These are phyloP conservation scores for Anthonomus grandis DNA, from an alignment of 1,140 invertebrate species.

Conservation along the genomic window DNA sequence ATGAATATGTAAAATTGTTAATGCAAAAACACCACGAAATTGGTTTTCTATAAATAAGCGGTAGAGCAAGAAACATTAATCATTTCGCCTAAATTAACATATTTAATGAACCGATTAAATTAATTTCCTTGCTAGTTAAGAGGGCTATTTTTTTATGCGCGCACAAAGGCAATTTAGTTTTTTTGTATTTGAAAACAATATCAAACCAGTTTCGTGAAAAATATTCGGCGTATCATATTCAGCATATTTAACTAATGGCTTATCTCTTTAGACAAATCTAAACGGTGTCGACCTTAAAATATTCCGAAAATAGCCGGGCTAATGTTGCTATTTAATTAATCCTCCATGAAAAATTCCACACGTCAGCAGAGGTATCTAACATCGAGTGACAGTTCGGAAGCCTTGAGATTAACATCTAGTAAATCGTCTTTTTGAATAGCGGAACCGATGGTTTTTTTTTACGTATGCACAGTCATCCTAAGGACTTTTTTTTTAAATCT, in stretches of 20 bases:
- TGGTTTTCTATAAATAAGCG: conserved; percentile 15
- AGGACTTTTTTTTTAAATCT: too few relatives aligned
- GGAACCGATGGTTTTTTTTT: too few relatives aligned
- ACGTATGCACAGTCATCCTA: too few relatives aligned
- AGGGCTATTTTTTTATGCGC: not conserved
- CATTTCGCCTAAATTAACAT: conserved; percentile 17
- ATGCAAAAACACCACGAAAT: too few relatives aligned
- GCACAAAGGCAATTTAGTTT: not conserved
- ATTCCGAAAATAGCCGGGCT: not conserved
- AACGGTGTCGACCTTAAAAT: too few relatives aligned
- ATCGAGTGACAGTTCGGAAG: conserved; percentile 2
- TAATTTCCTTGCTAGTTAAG: conserved; percentile 18
- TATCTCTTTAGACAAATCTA: too few relatives aligned
- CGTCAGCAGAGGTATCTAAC: conserved; percentile 2
- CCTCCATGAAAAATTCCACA: not conserved
- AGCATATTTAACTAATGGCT: too few relatives aligned
- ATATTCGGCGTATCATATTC: too few relatives aligned
- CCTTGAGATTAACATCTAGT: not conserved
- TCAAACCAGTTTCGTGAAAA: too few relatives aligned
- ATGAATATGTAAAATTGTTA: too few relatives aligned
- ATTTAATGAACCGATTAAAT: conserved; percentile 19
- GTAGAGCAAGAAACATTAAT: conserved; percentile 7
- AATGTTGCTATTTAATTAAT: not conserved
- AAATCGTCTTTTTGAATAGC: not conserved
- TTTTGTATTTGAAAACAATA: too few relatives aligned